Evolutionary conservation across 2,113 vertebrate species (phyloP), one percentile per base, ranked within the genome.

Genomic region (Rhinichthys klamathensis): DNA sequence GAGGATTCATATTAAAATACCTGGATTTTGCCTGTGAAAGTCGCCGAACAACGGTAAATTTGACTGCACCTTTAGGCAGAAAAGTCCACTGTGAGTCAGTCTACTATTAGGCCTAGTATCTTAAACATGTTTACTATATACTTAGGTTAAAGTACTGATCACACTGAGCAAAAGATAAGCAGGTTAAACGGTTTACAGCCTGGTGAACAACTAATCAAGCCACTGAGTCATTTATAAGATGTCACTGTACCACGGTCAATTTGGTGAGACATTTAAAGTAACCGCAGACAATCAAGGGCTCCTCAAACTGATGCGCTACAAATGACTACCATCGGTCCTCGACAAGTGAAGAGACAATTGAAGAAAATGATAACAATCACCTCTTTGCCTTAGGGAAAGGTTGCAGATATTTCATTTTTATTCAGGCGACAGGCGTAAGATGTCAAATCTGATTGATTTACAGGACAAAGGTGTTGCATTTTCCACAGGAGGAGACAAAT

Each of bases 281-380:
- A 63, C 38, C 2, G 18, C 78, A 63, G 12, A 16, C 73, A 77
- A 84, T 73, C 2, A 44, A 78, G 32, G 35, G 32, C 16, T 85
- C 7, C 77, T 56, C 49, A 41, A 69, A 70, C 16, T 74, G 56
- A 58, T 32, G 32, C 41, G 13, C 35, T 21, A 51, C 32, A 77
- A 35, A 78, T 75, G 6, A 60, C 78, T 15, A 7, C 41, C 23
- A 30, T 63, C 5, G 15, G n/a, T 41, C 38, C 18, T 30, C 35
- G 32, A 70, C 30, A 61, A 51, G 69, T 35, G 35, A 51, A 23
- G 69, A 32, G 49, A 85, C 63, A 49, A 54, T 79, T 78, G 38
- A 7, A 25, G 58, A 63, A 85, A 82, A 82, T 49, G 6, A 85
- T 49, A 54, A 46, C 56, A 63, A 67, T 75, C 25, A 16, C 65